Evolutionary conservation across 2,113 vertebrate genomes (phyloP).

Genomic region (Saccopteryx bilineata): DNA sequence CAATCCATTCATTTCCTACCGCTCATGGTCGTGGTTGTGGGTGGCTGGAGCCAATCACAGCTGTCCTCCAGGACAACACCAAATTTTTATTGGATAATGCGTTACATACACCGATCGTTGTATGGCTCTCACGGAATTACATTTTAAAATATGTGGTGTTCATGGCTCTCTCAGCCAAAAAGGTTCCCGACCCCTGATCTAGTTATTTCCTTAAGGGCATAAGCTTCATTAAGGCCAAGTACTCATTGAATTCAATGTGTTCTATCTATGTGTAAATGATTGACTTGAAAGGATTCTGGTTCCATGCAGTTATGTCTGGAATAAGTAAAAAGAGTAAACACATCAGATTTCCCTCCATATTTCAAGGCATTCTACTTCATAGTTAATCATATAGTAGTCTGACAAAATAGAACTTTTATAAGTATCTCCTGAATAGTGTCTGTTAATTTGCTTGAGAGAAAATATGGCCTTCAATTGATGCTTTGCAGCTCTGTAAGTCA

Average conservation of each 20-base stretch:
- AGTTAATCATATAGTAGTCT: neutral
- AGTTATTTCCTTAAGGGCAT: neutral
- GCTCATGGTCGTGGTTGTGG: too few relatives aligned
- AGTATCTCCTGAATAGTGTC: neutral
- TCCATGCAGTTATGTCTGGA: neutral
- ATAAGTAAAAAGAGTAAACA: slow-evolving; percentile 61
- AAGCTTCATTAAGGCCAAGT: neutral
- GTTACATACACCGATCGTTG: too few relatives aligned
- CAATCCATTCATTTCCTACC: too few relatives aligned
- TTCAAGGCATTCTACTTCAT: slow-evolving; percentile 8
- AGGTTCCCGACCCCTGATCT: neutral
- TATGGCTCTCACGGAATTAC: too few relatives aligned
- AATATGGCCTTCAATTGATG: slow-evolving; percentile 49
- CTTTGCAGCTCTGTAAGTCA: slow-evolving; percentile 39
- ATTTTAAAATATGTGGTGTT: too few relatives aligned
- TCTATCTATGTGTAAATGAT: neutral
- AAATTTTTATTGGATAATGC: too few relatives aligned
- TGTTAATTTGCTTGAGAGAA: slow-evolving; percentile 66
- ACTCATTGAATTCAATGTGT: neutral
- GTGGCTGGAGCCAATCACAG: too few relatives aligned
- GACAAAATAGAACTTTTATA: neutral
- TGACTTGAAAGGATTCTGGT: neutral
- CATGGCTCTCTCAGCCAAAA: too few relatives aligned
- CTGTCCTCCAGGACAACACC: too few relatives aligned
- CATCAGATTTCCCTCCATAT: neutral